These are phyloP conservation scores for Ptiloglossa arizonensis DNA, from an alignment of 1,140 invertebrate genomes.

Conservation along the genomic window DNA sequence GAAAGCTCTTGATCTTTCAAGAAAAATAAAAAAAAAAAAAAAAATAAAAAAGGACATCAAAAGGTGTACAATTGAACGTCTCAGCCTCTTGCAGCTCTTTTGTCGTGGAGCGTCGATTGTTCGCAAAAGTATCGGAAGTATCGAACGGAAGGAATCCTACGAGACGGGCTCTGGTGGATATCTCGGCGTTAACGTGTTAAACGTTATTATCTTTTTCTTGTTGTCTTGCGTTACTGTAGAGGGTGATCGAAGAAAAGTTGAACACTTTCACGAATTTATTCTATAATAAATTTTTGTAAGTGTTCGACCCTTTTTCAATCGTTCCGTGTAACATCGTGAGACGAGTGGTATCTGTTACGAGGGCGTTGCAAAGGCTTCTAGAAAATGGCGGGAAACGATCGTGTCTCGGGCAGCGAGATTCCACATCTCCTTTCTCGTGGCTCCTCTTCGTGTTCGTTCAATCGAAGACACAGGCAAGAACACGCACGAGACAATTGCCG, in stretches of 20 bases:
- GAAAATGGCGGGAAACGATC: too few species aligned
- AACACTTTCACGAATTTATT: slow-evolving; percentile 14
- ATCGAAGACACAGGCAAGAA: slow-evolving; percentile 80
- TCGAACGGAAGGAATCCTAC: too few species aligned
- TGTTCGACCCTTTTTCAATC: neutral
- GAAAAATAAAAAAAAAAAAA: slow-evolving; percentile 1
- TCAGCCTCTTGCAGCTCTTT: slow-evolving; percentile 38
- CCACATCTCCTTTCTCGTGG: neutral
- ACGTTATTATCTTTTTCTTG: too few species aligned
- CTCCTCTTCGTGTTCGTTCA: slow-evolving; percentile 43
- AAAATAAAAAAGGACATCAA: slow-evolving; percentile 10
- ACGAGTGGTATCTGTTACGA: too few species aligned
- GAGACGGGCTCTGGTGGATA: too few species aligned
- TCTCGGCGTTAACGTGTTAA: too few species aligned
- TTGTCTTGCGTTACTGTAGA: too few species aligned
- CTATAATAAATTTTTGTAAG: neutral
- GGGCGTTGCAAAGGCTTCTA: too few species aligned
- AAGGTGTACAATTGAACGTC: slow-evolving; percentile 1
- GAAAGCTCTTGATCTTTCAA: neutral
- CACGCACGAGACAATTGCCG: slow-evolving; percentile 76
- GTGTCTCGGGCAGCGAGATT: too few species aligned
- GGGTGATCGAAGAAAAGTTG: too few species aligned
- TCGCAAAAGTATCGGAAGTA: too few species aligned
- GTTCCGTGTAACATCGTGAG: neutral
- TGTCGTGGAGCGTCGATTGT: neutral